phyloP scores from a whole-genome alignment of 2,113 vertebrate genomes.

The Zosterops japonicus region DNA sequence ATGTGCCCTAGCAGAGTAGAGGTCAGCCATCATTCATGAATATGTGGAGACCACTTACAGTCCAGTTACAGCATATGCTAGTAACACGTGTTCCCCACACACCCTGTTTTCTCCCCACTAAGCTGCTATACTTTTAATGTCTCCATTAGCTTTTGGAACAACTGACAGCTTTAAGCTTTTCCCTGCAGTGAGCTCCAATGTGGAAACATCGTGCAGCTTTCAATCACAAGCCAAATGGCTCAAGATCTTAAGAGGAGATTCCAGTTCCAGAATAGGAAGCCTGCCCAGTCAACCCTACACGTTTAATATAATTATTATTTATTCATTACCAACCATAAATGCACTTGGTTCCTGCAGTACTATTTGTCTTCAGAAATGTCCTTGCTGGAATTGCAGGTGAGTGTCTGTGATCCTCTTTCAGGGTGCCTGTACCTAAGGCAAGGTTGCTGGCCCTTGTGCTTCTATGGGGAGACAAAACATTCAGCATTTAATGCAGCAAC shows the following conservation, averaged over 20 bases:
- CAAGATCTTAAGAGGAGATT: not conserved
- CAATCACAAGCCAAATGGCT: not conserved
- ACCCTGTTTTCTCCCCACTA: not conserved
- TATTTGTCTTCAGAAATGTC: not conserved
- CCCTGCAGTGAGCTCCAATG: not conserved
- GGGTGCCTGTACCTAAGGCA: not conserved
- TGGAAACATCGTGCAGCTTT: not conserved
- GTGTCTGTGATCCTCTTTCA: not conserved
- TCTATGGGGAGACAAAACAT: not conserved
- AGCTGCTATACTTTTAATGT: slow-evolving; percentile 29
- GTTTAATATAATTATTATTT: not conserved
- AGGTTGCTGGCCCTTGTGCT: not conserved
- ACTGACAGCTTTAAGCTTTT: not conserved
- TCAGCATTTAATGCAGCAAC: not conserved
- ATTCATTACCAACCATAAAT: not conserved
- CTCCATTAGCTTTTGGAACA: slow-evolving; percentile 7
- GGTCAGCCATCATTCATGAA: slow-evolving; percentile 59
- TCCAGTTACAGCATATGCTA: slow-evolving; percentile 57
- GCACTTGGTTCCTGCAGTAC: not conserved
- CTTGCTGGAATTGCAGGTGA: not conserved
- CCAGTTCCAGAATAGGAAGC: not conserved
- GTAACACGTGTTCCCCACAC: not conserved
- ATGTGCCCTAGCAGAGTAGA: slow-evolving; percentile 40
- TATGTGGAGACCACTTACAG: slow-evolving; percentile 37
- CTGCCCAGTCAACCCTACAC: not conserved